Base-by-base conservation (phyloP, 2,113 vertebrate genomes). In the Arvicanthis niloticus region DNA sequence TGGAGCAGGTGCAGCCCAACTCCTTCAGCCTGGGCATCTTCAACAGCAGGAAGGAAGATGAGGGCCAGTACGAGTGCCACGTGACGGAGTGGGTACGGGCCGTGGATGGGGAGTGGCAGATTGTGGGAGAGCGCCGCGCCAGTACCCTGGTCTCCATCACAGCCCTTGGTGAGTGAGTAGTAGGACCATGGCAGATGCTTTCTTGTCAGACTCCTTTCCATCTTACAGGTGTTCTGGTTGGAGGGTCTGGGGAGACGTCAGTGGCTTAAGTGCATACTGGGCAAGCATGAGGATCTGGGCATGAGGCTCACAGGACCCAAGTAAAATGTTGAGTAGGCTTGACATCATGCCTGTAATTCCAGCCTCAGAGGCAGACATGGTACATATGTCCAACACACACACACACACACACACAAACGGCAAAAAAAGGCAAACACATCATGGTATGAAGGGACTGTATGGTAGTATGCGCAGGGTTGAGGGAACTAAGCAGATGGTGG, bases 11-110 rank as follows among this genome's bases (percentile, higher is more conserved):
- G 75, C 98, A 97, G 37, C 97, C 98, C 0, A 99, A 99, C 97
- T 97, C 98, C 1, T 99, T 99, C 97, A 98, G 98, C 68, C 98
- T 99, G 96, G 99, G 99, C 94, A 97, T 99, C 97, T 99, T 99
- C 98, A 99, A 99, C 92, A 99, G 99, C 93, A 89, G 99, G 96
- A 99, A 99, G 37, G 98, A 98, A 0, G 99, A 99, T 0, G 99
- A 99, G 93, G 99, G 99, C 58, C 99, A 99, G 97, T 99, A 99
- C n/a, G 98, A 98, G 68, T 99, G 99, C 97, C 98, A 98, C 0
- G 99, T 99, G 95, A 99, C 99, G 0, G 99, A 99, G 96, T 99
- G 99, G 99, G 98, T 98, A 0, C 98, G 98, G 92, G 99, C 98
- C 0, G 98, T 98, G 58, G 99, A 99, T 53, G 98, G 99, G 80